Percentiles rank a stretch among this genome's conserved stretches.
These are phyloP conservation scores for Zophobas morio DNA, from an alignment of 1,140 invertebrate species.

Conservation along the genomic window DNA sequence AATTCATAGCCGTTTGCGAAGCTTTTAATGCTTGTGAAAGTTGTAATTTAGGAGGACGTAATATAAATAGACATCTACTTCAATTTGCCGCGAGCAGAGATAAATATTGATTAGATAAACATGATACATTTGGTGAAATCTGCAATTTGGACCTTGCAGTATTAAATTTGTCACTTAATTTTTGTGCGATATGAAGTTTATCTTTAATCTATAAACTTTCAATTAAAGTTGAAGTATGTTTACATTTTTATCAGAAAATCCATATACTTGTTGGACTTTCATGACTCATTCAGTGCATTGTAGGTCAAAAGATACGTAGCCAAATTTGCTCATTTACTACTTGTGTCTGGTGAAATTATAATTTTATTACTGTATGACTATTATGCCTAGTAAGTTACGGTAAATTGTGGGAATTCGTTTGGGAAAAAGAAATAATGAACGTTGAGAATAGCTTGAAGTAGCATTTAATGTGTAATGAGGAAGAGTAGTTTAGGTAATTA, in stretches of 20 bases:
- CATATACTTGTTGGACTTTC: too few relatives aligned
- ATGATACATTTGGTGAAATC: slow-evolving; percentile 9
- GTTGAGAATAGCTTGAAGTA: too few relatives aligned
- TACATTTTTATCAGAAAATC: not conserved
- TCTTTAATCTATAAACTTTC: not conserved
- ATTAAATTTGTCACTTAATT: slow-evolving; percentile 14
- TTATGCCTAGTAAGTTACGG: too few relatives aligned
- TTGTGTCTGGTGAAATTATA: too few relatives aligned
- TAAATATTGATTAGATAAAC: slow-evolving; percentile 41
- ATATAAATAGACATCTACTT: slow-evolving; percentile 8
- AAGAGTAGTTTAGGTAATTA: too few relatives aligned
- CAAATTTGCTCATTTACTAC: too few relatives aligned
- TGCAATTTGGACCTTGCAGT: slow-evolving; percentile 22
- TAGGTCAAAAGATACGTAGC: too few relatives aligned
- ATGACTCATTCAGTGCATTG: too few relatives aligned
- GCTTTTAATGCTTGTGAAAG: slow-evolving; percentile 33
- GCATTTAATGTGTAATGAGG: too few relatives aligned
- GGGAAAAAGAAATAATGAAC: too few relatives aligned
- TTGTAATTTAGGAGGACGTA: slow-evolving; percentile 28
- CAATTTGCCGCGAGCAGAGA: slow-evolving; percentile 6
- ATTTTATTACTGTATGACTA: too few relatives aligned
- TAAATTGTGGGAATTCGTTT: too few relatives aligned
- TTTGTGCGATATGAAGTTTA: slow-evolving; percentile 12
- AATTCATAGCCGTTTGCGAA: slow-evolving; percentile 1
- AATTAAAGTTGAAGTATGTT: not conserved